Evolutionary conservation across 2,888 invertebrate species (phyloP), one percentile per base, ranked within the genome.

Genomic region (Drosophila mimetica): DNA sequence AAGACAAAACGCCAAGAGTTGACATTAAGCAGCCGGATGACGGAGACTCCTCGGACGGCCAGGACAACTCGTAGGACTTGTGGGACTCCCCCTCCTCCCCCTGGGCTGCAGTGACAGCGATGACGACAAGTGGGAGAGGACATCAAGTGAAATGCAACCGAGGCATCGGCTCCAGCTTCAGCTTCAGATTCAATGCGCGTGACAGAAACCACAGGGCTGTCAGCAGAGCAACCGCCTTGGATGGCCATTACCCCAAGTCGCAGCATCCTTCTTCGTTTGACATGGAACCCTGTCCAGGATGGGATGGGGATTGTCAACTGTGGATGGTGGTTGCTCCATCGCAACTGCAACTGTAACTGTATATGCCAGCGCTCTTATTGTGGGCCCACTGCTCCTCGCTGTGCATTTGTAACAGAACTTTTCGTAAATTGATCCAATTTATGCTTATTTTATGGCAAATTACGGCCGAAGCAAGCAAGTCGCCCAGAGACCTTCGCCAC

Each of bases 351-450:
- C 51, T 47, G 57, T 66, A 73, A 70, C 70, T 53, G 54, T 50
- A 60, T 53, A 71, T 54, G 70, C 44, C 61, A 74, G 64, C 22
- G 36, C 1, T 30, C 64, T 63, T 36, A 37, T 50, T 64, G 64
- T 44, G 42, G 34, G 50, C 64, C 42, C 63, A 42, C 28, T 64
- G 61, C 71, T 66, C 76, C 71, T 66, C 76, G 51, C 66, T 71
- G 59, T 65, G 74, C 80, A 77, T 77, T 81, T 81, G 82, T 75
- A 75, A 82, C 72, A 51, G 78, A 86, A 76, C 84, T 76, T 77
- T 83, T 83, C 61, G 81, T 86, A 89, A 89, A 89, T 89, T 90
- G 89, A 90, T 89, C 89, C 90, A 89, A 90, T 90, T 89, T 89
- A 87, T 88, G 88, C 88, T 90, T 89, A 86, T 89, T 84, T 87